Evolutionary conservation across 2,113 vertebrate species (phyloP).

Genomic region (Ramphastos sulfuratus): DNA sequence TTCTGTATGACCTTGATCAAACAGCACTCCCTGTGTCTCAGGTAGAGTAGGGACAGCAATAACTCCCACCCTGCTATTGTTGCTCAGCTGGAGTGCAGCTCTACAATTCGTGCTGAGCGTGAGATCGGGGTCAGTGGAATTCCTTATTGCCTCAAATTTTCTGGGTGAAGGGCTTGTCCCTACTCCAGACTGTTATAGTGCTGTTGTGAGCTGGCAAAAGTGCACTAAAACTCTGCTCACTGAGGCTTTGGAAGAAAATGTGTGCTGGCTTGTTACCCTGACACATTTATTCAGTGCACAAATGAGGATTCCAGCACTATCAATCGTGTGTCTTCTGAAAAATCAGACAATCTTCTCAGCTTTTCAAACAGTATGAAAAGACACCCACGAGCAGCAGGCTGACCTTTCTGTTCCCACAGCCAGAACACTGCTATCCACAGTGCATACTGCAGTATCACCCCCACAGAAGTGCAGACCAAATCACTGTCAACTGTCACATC

Average conservation of each 20-base stretch:
- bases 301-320: background rate
- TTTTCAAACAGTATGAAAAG: background rate
- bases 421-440: background rate
- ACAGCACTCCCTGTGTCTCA: background rate
- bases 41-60: background rate
- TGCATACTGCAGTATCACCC: rapidly evolving
- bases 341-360: background rate
- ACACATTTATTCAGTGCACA: background rate
- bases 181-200: background rate
- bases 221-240: background rate
- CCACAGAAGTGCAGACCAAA: background rate
- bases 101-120: rapidly evolving
- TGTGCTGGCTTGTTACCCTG: background rate
- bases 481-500: background rate
- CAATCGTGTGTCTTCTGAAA: background rate
- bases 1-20: background rate
- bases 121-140: background rate
- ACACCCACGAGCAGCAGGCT: background rate
- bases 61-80: background rate
- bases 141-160: background rate
- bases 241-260: background rate
- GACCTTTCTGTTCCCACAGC: background rate
- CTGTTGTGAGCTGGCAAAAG: background rate
- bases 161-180: background rate
- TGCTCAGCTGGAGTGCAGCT: background rate